phyloP scores from a whole-genome alignment of 2,888 invertebrate genomes.

The Hipparchia semele region DNA sequence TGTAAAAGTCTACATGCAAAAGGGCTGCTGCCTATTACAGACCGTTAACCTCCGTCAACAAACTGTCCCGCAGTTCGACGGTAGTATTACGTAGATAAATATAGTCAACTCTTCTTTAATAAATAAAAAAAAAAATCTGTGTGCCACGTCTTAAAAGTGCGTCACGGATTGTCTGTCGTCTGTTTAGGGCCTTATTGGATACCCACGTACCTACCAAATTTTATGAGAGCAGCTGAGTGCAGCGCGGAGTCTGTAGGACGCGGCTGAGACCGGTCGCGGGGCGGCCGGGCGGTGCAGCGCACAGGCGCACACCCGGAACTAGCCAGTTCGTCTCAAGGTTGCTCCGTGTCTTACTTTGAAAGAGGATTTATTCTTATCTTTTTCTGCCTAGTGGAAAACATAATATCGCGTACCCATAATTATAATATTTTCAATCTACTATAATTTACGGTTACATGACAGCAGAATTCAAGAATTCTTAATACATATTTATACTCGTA shows the following conservation, averaged over 20 bases:
- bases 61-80: no score
- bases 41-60: no score
- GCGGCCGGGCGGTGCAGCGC: constrained; percentile 51
- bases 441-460: neutral
- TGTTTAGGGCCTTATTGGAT: neutral
- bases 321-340: constrained; percentile 69
- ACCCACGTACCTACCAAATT: constrained; percentile 15
- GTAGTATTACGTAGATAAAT: no score
- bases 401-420: neutral
- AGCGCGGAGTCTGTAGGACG: constrained; percentile 28
- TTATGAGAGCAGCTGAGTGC: constrained; percentile 35
- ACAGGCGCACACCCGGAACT: constrained; percentile 75
- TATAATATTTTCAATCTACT: no score
- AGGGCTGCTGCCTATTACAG: no score
- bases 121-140: no score
- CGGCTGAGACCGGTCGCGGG: constrained; percentile 51
- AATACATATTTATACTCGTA: no score
- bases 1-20: no score
- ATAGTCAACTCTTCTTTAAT: no score
- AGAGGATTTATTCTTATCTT: constrained; percentile 46
- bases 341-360: constrained; percentile 67
- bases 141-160: no score
- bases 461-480: no score
- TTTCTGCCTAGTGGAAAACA: constrained; percentile 38
- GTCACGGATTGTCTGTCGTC: no score